Evolutionary conservation across 2,797 vertebrate genomes (phyloP), one percentile per base, ranked within the genome.

Genomic region (Zalophus californianus): DNA sequence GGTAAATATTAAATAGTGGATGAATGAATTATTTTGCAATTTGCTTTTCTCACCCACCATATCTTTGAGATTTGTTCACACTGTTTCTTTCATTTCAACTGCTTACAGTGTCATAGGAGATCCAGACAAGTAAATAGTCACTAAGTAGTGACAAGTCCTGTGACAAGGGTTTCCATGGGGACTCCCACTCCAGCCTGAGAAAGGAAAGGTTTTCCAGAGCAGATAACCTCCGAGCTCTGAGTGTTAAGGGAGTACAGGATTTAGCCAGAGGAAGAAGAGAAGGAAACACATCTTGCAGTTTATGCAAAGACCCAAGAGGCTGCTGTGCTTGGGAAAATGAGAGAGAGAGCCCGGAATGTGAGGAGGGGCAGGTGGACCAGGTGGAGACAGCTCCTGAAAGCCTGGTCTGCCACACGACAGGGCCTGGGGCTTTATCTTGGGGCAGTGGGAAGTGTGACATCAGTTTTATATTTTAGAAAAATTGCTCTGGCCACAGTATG

Each of bases 1-100:
- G 90, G 44, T 86, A 60, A 70, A 68, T 85, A 77, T 70, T 84
- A n/a, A 52, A 44, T 68, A 73, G 27, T n/a, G 52, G 85, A 14
- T 80, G 41, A 80, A 21, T 41, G 29, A 73, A 54, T 73, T 7
- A 77, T 41, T 77, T 85, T 89, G 41, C 14, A 13, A 2, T 66
- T 91, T 72, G n/a, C 48, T 82, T 86, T 96, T 89, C 27, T 94
- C 20, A 38, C 12, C 32, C 52, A n/a, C 5, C 0, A 0, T 54
- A 27, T 54, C 78, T 94, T 86, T 50, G 79, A 64, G 56, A 35
- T 82, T 50, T 58, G 29, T 72, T 14, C 32, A 5, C 29, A 50
- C 48, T 29, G 0, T 52, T 70, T 86, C 78, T 64, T 64, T 96
- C 64, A 78, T 77, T 56, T 70, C 80, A 38, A 32, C 29, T 52